Evolutionary conservation across 2,888 invertebrate genomes (phyloP), one percentile per base, ranked within the genome.

Genomic region (Tenodera sinensis): DNA sequence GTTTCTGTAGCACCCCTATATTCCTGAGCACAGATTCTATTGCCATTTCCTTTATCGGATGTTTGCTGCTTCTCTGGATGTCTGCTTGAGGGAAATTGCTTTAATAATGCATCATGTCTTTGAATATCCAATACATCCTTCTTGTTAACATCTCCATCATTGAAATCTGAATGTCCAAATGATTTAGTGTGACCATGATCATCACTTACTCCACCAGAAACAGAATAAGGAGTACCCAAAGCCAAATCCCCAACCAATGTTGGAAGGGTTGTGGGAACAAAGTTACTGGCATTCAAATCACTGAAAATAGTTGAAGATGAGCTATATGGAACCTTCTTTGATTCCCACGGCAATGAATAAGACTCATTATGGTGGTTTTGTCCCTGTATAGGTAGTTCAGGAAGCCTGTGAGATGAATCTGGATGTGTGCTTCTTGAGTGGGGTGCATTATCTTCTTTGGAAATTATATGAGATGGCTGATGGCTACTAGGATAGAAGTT

Each of bases 201-300:
- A 9, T 89, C 89, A 71, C 82, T 85, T 25, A 20, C 20, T 71
- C 54, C 54, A 25, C 34, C 34, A 34, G 88, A 83, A 28, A 81
- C 9, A 28, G 86, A 83, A 83, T 88, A 90, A 71, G 89, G 88
- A 28, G 93, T 93, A 1, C 94, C 93, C 14, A 95, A 92, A 1
- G 95, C 95, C 86, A 95, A 92, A 92, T 95, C 95, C 2, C 95
- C 95, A 1, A 95, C 94, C 84, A 96, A 92, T n/a, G 95, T 95
- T 12, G 95, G 95, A 87, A 95, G 92, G 28, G 95, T 95, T 1
- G 94, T 93, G 2, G 95, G 94, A 3, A 94, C 93, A 6, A 94
- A 89, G 42, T 88, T 85, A 34, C 47, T 89, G 28, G 27, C 30
- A 34, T 15, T 87, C 81, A 87, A 28, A 15, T 89, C 89, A 83